Base-by-base conservation (phyloP, 2,888 invertebrate species). In the Nemapogon koenigi region DNA sequence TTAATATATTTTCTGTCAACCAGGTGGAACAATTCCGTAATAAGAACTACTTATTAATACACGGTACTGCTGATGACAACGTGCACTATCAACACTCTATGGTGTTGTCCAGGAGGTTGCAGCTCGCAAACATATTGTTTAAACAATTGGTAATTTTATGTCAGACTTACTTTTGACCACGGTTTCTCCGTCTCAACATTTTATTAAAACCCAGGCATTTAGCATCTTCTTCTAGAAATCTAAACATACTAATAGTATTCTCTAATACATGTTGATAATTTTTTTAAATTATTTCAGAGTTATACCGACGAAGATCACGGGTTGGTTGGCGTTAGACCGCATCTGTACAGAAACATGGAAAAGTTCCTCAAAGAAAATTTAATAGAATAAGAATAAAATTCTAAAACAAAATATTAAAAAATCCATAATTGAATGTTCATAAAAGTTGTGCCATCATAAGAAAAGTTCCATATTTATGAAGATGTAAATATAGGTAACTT, bases 41-140 rank as follows among this genome's bases (percentile, higher is more conserved):
- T 51, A 94, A 96, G 63, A 84, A 88, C 44, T 96, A 90, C 68
- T 87, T 97, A 62, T 69, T 99, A 38, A 87, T 97, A 42, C 98
- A 98, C 66, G 98, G 98, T 40, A 96, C 96, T 2, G 87, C 91
- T 11, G 94, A 94, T 57, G 94, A 94, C 64, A 98, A 98, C 68
- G 98, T 98, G 1, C 98, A 98, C 65, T 97, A 94, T 69, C 97
- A 97, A 62, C 96, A 98, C 65, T 89, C 95, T 6, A 93, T 97
- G 86, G 83, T 96, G 59, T 82, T 97, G 51, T 90, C 96, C 2
- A 88, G 92, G 59, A 85, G 90, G 41, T 81, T 98, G 47, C 94
- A 95, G 58, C 83, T 86, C 28, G 83, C 85, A 31, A 92, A 95
- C 55, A 90, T 98, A 41, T 83, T 93, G 47, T 98, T 97, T 72